Evolutionary conservation across 1,140 invertebrate genomes (phyloP), one percentile per base, ranked within the genome.

Genomic region (Drepana arcuata): DNA sequence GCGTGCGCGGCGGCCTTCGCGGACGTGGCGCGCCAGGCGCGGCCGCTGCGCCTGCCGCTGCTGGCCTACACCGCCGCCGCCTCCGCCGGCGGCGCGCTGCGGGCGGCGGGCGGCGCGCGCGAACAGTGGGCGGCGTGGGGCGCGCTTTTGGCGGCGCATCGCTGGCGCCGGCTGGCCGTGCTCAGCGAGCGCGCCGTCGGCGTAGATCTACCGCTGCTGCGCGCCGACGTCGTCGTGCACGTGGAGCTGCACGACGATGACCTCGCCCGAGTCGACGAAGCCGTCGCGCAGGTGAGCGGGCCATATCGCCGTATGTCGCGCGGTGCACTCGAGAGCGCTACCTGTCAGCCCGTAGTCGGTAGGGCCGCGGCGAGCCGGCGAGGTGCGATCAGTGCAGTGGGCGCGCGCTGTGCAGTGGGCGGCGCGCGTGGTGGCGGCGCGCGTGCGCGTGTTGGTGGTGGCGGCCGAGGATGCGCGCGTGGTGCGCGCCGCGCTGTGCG

Each of bases 1-100:
- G 70, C 64, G 13, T 80, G 75, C 34, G 70, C 52, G n/a, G 68
- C 57, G 0, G 60, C 70, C 0, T 68, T 64, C 39, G 55, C 66
- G 0, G 72, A 67, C 39, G 64, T 67, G 5, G 70, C 70, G 24
- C 56, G 56, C 1, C 68, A 63, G 18, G 53, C 51, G 23, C 44
- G 57, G 2, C 34, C 54, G 14, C 57, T 64, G 29, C 27, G 33
- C 7, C 38, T 79, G 38, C 71, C 72, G 10, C 42, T 56, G 33
- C 41, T 74, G 16, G 63, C 63, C 3, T 79, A 79, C 47, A 74
- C 61, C 5, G 35, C 69, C 12, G 65, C 68, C 32, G 42, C 54
- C 4, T 51, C 59, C 2, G 50, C 52, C 14, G 29, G 52, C 4
- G 49, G 6, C 28, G 46, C 26, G 10, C 45, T 55, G 10, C 30